Percentiles rank a stretch among this genome's conserved stretches.
Evolutionary conservation across 2,797 vertebrate genomes (phyloP).

Genomic region (Aeoliscus strigatus): DNA sequence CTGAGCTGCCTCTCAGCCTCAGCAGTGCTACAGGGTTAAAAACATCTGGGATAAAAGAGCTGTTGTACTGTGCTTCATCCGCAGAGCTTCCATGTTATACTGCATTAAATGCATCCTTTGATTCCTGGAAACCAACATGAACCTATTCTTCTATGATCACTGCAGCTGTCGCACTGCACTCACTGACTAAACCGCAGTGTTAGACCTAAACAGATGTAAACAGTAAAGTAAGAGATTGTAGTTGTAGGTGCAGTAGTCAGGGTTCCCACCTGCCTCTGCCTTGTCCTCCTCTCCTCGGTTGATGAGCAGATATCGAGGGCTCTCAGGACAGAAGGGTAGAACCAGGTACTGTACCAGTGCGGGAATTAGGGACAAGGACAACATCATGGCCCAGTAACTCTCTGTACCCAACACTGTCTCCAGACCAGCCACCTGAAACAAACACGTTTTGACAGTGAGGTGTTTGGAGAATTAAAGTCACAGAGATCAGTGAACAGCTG

Average conservation of each 20-base stretch:
- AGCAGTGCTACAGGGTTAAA: conserved; percentile 48
- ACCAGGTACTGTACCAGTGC: conserved; percentile 70
- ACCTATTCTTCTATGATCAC: not conserved
- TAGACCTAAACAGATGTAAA: not conserved
- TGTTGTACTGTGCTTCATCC: not conserved
- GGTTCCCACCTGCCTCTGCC: conserved; percentile 66
- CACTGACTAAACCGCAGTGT: not conserved
- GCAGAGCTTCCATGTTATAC: not conserved
- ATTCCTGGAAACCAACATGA: conserved; percentile 1
- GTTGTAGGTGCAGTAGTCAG: not conserved
- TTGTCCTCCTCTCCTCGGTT: conserved; percentile 63
- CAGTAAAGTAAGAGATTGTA: too few species aligned
- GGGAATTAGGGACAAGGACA: conserved; percentile 75
- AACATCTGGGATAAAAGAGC: not conserved
- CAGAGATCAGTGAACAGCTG: too few species aligned
- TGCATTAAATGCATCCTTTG: conserved; percentile 14
- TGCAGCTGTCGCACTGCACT: not conserved
- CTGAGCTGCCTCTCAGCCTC: conserved; percentile 53
- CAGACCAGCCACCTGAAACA: conserved; percentile 70
- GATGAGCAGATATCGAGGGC: conserved; percentile 76
- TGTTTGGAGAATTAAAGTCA: too few species aligned
- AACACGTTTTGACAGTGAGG: too few species aligned
- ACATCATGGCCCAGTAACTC: conserved; percentile 71
- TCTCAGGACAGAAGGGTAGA: conserved; percentile 77
- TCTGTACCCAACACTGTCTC: conserved; percentile 72